Evolutionary conservation across 1,140 invertebrate species (phyloP), one percentile per base, ranked within the genome.

Genomic region (Acromyrmex charruanus): DNA sequence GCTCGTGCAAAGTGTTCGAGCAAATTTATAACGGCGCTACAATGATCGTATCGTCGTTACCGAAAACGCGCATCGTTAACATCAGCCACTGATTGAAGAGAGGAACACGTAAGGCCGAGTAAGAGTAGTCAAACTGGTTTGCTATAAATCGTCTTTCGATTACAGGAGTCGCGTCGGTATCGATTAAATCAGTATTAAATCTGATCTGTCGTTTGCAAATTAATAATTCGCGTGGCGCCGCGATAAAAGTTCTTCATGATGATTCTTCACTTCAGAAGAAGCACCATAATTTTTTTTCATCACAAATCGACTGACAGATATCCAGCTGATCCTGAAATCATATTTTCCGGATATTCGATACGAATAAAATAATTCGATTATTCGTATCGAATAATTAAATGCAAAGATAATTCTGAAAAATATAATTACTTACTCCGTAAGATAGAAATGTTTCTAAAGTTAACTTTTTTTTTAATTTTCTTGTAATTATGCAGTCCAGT

Each of bases 111-210:
- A 72, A 72, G 53, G 55, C 53, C 55, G 39, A 82, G 80, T 53
- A 74, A 74, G 39, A 82, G 80, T 82, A 74, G 80, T 74, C 80
- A 72, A 61, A 82, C 80, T 82, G 68, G 68, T 74, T 74, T 72
- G 80, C 28, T 61, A 82, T 82, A 82, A 82, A 82, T 82, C 80
- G 66, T 49, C 68, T 72, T 68, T 82, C 53, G 68, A 82, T 74
- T 74, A 74, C 35, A 59, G 77, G 68, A 82, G 55, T 74, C 68
- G 80, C 25, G 25, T 59, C 35, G 53, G 25, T 12, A 44, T 82
- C 68, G 25, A 82, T 82, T 82, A 74, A 82, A 82, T 82, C 79
- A 82, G 53, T 55, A 58, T 82, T 72, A 82, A 82, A 74, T 39
- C 25, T 35, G 63, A 72, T 72, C 44, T 18, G 68, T 82, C 35